Evolutionary conservation across 2,113 vertebrate species (phyloP), one percentile per base, ranked within the genome.

Genomic region (Gasterosteus nipponicus): DNA sequence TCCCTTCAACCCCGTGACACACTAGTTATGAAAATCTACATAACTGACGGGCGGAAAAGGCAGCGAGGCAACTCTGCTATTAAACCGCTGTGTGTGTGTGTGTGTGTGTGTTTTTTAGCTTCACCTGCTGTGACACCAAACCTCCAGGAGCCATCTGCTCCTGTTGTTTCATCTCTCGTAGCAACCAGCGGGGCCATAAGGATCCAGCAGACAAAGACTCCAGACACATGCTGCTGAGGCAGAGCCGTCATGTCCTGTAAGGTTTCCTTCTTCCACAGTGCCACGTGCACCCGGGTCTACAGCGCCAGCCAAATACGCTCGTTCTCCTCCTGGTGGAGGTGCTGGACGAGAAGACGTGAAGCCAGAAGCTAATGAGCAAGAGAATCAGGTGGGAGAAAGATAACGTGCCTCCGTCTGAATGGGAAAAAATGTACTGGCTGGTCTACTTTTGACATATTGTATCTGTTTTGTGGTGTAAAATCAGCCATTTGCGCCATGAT

Each of bases 121-220:
- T 87, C 91, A 90, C 92, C 93, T 92, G 90, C 93, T 92, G 91
- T 84, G 91, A 81, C 81, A 87, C 81, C 89, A 77, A 86, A 86
- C 77, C 86, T 88, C 86, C 84, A 87, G 84, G 73, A 87, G 83
- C 93, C 92, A 93, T 94, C 93, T 94, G 93, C 81, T 90, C 86
- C 83, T 81, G 78, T 82, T 80, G 70, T 83, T 78, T 63, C 72
- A 78, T 88, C 88, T 67, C 73, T 90, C 89, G 56, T 85, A 85
- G 91, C 83, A 90, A 92, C 87, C 87, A 81, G 85, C 80, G 4
- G 73, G 88, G 77, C 84, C 89, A 85, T 63, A 86, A 85, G 85
- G 86, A 90, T 73, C 71, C 85, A 11, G 66, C 74, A 81, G 78
- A 92, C 87, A 92, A 92, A 91, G 83, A 53, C 66, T 51, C 31